These are phyloP conservation scores for Reticulitermes speratus DNA, from an alignment of 1,140 invertebrate genomes.

Conservation along the genomic window DNA sequence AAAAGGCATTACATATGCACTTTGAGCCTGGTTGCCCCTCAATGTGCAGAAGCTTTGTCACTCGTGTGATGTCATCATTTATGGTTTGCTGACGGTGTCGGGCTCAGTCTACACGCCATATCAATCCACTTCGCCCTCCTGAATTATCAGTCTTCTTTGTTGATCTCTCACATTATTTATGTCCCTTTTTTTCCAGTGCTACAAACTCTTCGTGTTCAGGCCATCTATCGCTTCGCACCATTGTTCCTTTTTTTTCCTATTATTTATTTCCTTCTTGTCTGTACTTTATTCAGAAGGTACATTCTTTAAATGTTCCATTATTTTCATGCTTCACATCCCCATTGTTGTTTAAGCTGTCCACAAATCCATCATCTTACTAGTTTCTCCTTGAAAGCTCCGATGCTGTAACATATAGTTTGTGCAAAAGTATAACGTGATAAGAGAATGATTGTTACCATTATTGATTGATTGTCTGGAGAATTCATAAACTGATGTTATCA, in stretches of 20 bases:
- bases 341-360: not conserved
- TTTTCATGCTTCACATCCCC: not conserved
- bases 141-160: not conserved
- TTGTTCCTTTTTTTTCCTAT: not conserved
- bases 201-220: not conserved
- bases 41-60: not conserved
- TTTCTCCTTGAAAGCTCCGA: no score
- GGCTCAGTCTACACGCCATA: not conserved
- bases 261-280: not conserved
- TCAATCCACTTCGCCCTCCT: not conserved
- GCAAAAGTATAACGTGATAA: no score
- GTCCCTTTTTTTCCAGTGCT: not conserved
- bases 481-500: no score
- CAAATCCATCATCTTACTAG: no score
- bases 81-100: not conserved
- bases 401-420: no score
- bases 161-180: not conserved
- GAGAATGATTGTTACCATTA: no score
- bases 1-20: no score
- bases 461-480: no score
- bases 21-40: no score
- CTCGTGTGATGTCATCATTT: not conserved
- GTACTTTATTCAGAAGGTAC: not conserved
- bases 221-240: not conserved
- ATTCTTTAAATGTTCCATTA: not conserved